These are phyloP conservation scores for Sinocyclocheilus maitianheensis DNA, from an alignment of 2,113 vertebrate species.

Conservation along the genomic window DNA sequence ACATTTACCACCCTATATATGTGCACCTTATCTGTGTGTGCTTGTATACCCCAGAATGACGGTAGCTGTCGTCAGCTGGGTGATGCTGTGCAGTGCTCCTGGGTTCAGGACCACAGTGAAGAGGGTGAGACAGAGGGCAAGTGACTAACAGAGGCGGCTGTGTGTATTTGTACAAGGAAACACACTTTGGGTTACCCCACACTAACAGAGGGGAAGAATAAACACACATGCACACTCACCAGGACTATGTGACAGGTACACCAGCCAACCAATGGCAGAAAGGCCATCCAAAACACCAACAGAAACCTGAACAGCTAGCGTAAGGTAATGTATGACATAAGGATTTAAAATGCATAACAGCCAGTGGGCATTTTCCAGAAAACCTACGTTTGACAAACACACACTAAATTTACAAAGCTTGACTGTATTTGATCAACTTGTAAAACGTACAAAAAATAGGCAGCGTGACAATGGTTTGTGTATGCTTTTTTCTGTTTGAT, in stretches of 20 bases:
- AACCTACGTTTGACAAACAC: background rate
- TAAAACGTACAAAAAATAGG: background rate
- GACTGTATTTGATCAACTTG: background rate
- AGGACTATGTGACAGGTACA: slow-evolving; percentile 9
- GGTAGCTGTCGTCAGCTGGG: slow-evolving; percentile 86
- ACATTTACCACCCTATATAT: slow-evolving; percentile 7
- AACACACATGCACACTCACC: slow-evolving; percentile 45
- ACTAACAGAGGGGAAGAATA: slow-evolving; percentile 56
- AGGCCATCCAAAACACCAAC: background rate
- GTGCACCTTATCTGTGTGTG: slow-evolving; percentile 65
- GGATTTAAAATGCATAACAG: slow-evolving; percentile 2
- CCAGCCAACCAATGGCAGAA: background rate
- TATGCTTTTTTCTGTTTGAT: background rate
- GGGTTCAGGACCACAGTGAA: slow-evolving; percentile 41
- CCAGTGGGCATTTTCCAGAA: background rate
- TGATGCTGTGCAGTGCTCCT: slow-evolving; percentile 77
- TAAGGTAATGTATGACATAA: background rate
- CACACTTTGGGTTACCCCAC: slow-evolving; percentile 61
- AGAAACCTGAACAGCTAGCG: slow-evolving; percentile 1
- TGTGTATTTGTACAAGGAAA: slow-evolving; percentile 68
- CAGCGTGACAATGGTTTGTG: background rate
- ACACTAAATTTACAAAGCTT: background rate
- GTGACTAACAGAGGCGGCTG: slow-evolving; percentile 30
- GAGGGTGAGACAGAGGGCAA: slow-evolving; percentile 76
- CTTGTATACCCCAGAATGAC: slow-evolving; percentile 86